Base-by-base conservation (phyloP, 2,113 vertebrate species). In the Gavialis gangeticus region DNA sequence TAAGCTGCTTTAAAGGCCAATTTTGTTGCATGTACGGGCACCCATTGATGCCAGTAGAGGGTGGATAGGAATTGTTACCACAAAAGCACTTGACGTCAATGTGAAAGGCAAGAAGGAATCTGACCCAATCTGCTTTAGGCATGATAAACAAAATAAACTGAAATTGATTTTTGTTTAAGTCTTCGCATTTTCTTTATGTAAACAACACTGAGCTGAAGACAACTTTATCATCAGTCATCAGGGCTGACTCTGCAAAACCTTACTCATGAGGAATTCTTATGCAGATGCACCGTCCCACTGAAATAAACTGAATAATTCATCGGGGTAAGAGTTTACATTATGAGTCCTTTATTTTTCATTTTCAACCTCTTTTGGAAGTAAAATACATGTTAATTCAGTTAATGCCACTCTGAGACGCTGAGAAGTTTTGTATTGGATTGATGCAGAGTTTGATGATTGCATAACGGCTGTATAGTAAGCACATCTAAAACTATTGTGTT, bases 301-400 rank as follows among this genome's bases (percentile, higher is more conserved):
- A 89, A 94, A 82, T 56, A 1, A 1, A 77, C 46, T n/a, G 21
- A 21, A 78, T 34, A 9, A 46, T 57, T 82, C 84, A 88, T 24
- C 58, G 62, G 24, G 86, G 34, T 24, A 84, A 82, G 91, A 84
- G 10, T 19, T 95, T 71, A 10, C n/a, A 88, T 69, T 21, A 91
- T 14, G 3, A 79, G 8, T 13, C 10, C 30, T 60, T 87, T 89
- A 24, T 58, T 95, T 91, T 84, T 64, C 24, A 76, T 87, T 92
- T 76, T 88, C 19, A 79, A 92, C 87, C 95, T 97, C 22, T 89
- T 71, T 69, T 81, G n/a, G 12, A 30, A 88, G 57, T 75, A 95
- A 84, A 93, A 89, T 59, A 64, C 18, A 62, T 59, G 85, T 63
- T 69, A n/a, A 82, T 95, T 94, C 82, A 63, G 89, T 92, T 67